Evolutionary conservation across 2,797 vertebrate genomes (phyloP).

Genomic region (Arrhamphus sclerolepis): DNA sequence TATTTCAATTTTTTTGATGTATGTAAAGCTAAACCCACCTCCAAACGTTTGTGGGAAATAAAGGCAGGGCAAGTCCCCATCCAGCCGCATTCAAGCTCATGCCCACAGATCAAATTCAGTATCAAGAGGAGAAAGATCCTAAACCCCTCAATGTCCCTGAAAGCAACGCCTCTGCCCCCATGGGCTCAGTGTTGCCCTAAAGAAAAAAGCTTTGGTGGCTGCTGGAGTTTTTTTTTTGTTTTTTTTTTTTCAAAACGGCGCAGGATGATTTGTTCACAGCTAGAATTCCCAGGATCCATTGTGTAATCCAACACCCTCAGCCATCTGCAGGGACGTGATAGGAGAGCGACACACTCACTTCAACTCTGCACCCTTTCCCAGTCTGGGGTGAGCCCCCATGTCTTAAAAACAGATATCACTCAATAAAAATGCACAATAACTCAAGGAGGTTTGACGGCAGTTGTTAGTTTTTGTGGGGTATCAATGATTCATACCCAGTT

Average conservation of each 20-base stretch:
- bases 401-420: conserved; percentile 55
- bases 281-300: conserved; percentile 75
- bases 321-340: conserved; percentile 81
- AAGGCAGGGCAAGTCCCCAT: too few relatives aligned
- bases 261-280: conserved; percentile 78
- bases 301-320: conserved; percentile 77
- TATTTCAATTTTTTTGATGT: too few relatives aligned
- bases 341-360: conserved; percentile 68
- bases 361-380: conserved; percentile 42
- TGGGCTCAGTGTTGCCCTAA: conserved; percentile 46
- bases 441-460: conserved; percentile 38
- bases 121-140: conserved; percentile 41
- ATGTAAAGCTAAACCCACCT: too few relatives aligned
- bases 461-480: conserved; percentile 23
- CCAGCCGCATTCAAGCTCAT: conserved; percentile 48
- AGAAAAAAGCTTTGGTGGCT: conserved; percentile 44
- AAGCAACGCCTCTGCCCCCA: conserved; percentile 24
- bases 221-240: conserved; percentile 38
- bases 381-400: conserved; percentile 33
- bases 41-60: too few relatives aligned
- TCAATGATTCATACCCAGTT: conserved; percentile 62
- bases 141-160: conserved; percentile 12
- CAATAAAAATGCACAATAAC: conserved; percentile 65
- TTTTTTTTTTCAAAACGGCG: conserved; percentile 57
- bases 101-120: conserved; percentile 64